A percentile compares a stretch with the other conserved stretches of the same genome.
Evolutionary conservation across 2,113 vertebrate species (phyloP).

Genomic region (Brienomyrus longianalis): DNA sequence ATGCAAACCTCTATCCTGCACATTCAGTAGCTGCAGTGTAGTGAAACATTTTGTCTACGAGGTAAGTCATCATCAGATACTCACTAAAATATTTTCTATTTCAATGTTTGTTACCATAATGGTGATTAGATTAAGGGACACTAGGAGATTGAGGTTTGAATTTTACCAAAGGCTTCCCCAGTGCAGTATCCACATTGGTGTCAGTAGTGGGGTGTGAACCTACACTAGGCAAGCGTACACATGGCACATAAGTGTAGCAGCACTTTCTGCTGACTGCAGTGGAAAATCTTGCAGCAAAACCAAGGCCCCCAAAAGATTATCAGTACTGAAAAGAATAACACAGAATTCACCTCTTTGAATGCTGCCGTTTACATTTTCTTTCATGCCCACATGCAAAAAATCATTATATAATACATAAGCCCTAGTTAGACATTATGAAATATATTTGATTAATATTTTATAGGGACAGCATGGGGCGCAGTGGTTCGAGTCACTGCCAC

Average conservation of each 20-base stretch:
- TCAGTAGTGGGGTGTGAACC: neutral
- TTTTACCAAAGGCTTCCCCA: neutral
- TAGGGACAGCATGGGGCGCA: neutral
- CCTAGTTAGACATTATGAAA: neutral
- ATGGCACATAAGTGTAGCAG: neutral
- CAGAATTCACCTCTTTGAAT: neutral
- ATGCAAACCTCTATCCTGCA: neutral
- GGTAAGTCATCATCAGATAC: neutral
- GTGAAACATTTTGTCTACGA: neutral
- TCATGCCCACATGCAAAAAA: neutral
- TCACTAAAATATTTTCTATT: neutral
- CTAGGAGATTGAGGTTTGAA: neutral
- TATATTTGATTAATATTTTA: neutral
- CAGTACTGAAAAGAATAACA: neutral
- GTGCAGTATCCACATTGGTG: neutral
- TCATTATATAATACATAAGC: neutral
- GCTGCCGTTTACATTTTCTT: neutral
- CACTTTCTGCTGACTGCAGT: neutral
- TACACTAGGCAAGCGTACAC: neutral
- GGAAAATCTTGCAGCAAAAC: neutral
- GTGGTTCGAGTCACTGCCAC: neutral
- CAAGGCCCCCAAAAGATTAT: neutral
- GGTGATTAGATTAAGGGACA: neutral
- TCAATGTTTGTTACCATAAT: neutral
- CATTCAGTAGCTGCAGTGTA: neutral